phyloP scores from a whole-genome alignment of 2,113 vertebrate genomes.

The Lophius piscatorius region DNA sequence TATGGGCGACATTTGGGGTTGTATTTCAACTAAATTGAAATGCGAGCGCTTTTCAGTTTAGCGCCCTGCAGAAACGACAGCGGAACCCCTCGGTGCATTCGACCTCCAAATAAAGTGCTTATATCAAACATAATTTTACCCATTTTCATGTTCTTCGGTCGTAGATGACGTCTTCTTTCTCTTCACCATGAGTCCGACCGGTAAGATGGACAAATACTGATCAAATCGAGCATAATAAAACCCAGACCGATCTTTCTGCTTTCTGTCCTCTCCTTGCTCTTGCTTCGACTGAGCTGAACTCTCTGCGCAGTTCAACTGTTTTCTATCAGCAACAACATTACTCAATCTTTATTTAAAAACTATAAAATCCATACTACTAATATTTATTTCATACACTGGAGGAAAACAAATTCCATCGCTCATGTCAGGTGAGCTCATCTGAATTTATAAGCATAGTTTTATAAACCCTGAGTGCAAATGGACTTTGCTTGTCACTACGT shows the following conservation, averaged over 20 bases:
- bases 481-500: conserved; percentile 69
- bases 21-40: conserved; percentile 77
- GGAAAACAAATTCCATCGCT: background rate
- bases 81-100: conserved; percentile 75
- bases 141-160: conserved; percentile 80
- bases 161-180: conserved; percentile 83
- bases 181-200: conserved; percentile 88
- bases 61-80: conserved; percentile 84
- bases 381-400: background rate
- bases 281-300: conserved; percentile 81
- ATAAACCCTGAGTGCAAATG: conserved; percentile 48
- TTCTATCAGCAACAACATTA: conserved; percentile 73
- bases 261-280: conserved; percentile 72
- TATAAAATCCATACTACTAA: background rate
- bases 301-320: conserved; percentile 81
- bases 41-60: conserved; percentile 83
- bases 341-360: conserved; percentile 65
- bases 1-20: conserved; percentile 25
- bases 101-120: conserved; percentile 83
- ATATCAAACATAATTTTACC: conserved; percentile 75
- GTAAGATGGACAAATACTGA: conserved; percentile 69
- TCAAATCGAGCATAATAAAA: conserved; percentile 83
- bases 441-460: conserved; percentile 45
- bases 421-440: background rate
- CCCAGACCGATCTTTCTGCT: conserved; percentile 73